phyloP scores from a whole-genome alignment of 2,888 invertebrate genomes.

The Ypsolopha scabrella region DNA sequence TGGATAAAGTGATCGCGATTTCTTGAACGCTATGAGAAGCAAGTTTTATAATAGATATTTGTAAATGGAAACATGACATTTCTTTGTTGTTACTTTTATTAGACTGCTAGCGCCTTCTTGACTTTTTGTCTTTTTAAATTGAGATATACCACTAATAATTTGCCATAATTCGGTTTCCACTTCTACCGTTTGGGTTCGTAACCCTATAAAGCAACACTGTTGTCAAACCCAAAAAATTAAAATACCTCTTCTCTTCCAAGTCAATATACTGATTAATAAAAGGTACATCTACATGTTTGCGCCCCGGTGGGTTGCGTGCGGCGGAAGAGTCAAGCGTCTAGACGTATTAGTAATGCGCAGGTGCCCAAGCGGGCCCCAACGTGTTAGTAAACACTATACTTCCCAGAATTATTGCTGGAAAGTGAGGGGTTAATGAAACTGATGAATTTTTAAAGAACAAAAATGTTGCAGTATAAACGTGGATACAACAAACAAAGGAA shows the following conservation, averaged over 20 bases:
- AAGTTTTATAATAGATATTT: not conserved
- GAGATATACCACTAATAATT: no score
- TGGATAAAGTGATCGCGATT: not conserved
- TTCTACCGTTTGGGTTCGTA: no score
- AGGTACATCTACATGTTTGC: not conserved
- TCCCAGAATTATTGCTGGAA: no score
- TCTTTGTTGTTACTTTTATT: no score
- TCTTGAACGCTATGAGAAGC: not conserved
- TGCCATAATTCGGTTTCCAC: no score
- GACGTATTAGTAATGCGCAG: conserved; percentile 3
- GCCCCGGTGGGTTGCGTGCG: not conserved
- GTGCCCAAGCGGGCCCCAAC: not conserved
- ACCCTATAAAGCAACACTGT: no score
- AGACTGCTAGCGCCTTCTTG: no score
- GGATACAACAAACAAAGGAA: no score
- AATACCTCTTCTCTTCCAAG: not conserved
- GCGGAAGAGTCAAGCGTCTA: not conserved
- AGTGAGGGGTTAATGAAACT: no score
- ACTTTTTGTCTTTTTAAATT: no score
- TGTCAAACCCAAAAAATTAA: not conserved
- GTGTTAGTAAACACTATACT: not conserved
- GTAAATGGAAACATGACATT: not conserved
- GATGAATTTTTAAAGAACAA: no score
- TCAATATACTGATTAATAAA: not conserved
- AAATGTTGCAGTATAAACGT: no score